Evolutionary conservation across 2,113 vertebrate genomes (phyloP).

Genomic region (Lepus europaeus): DNA sequence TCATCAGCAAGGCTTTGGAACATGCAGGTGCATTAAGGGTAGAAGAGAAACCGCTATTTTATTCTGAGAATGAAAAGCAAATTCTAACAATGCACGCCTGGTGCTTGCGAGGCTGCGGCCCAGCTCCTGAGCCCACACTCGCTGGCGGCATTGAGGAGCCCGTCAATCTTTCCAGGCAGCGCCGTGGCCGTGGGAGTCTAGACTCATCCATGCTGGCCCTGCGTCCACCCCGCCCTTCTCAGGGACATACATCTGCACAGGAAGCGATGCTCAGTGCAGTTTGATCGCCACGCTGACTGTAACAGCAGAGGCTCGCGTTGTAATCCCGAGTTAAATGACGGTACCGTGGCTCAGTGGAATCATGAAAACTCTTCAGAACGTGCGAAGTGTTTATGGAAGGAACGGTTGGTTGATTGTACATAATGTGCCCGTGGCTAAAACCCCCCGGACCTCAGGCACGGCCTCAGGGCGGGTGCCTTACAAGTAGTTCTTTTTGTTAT

Average conservation of each 20-base stretch:
- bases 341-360: neutral
- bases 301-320: slow-evolving; percentile 52
- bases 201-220: neutral
- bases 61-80: neutral
- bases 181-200: neutral
- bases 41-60: neutral
- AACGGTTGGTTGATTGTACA: neutral
- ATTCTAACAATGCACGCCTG: neutral
- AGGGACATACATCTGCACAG: slow-evolving; percentile 38
- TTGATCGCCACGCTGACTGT: slow-evolving; percentile 60
- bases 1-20: slow-evolving; percentile 2
- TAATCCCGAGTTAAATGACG: slow-evolving; percentile 59
- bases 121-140: neutral
- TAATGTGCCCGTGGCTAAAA: neutral
- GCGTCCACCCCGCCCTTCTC: neutral
- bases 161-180: neutral
- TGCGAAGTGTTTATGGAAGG: slow-evolving; percentile 46
- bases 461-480: neutral
- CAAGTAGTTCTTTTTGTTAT: neutral
- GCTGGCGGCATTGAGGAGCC: neutral
- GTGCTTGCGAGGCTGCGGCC: neutral
- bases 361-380: slow-evolving; percentile 56
- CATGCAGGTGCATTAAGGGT: neutral
- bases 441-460: neutral
- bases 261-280: slow-evolving; percentile 18